A percentile compares a stretch with the other conserved stretches of the same genome.
Evolutionary conservation across 1,140 invertebrate genomes (phyloP).

Genomic region (Akabosia matsudoensis): DNA sequence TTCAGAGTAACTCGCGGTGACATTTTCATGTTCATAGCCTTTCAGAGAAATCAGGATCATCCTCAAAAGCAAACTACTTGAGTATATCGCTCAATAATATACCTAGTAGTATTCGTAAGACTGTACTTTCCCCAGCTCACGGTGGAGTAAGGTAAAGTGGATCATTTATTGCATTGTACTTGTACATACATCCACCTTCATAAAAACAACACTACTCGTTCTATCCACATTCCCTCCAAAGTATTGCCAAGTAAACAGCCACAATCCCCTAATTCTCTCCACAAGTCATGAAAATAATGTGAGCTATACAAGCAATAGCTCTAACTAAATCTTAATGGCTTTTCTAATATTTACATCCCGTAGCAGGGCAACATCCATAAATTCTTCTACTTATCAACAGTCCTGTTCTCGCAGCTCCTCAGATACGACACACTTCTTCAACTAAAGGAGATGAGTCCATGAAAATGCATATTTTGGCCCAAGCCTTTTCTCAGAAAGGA

Average conservation of each 20-base stretch:
- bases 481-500: neutral
- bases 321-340: neutral
- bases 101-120: neutral
- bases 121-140: too few relatives aligned
- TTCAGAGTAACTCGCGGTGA: slow-evolving; percentile 45
- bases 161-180: neutral
- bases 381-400: slow-evolving; percentile 15
- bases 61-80: neutral
- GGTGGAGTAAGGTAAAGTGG: neutral
- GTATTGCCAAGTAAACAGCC: neutral
- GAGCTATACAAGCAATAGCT: neutral
- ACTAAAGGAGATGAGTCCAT: too few relatives aligned
- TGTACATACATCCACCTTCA: neutral
- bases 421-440: too few relatives aligned
- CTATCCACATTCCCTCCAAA: neutral
- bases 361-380: slow-evolving; percentile 7
- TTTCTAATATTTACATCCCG: slow-evolving; percentile 17
- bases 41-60: slow-evolving; percentile 44
- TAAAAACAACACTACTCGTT: neutral
- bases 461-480: too few relatives aligned
- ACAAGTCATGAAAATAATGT: neutral
- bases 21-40: slow-evolving; percentile 46
- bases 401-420: neutral
- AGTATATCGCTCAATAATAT: neutral
- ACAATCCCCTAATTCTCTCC: neutral